Conservation (phyloP, 2,888 invertebrate genomes). For the Nysson spinosus region DNA sequence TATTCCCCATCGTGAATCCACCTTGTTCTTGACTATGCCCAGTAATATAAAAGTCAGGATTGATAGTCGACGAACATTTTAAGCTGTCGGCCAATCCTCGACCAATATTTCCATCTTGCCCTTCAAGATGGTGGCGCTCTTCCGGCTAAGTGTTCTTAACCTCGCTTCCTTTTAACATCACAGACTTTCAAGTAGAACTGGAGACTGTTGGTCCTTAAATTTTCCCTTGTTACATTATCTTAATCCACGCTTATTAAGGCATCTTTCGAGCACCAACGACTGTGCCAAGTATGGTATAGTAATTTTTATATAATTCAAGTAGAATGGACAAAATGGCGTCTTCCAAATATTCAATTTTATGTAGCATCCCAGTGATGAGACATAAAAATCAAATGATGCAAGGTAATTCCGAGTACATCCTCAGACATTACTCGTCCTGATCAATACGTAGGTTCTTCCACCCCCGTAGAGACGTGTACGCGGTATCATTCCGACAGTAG, state of each 20-base stretch:
- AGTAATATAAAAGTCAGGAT: slow-evolving; percentile 34
- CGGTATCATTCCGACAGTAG: slow-evolving; percentile 55
- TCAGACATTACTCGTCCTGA: slow-evolving; percentile 50
- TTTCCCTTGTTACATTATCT: too few species aligned
- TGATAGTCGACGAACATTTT: slow-evolving; percentile 36
- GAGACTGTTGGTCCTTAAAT: too few species aligned
- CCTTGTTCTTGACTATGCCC: slow-evolving; percentile 32
- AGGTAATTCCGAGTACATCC: slow-evolving; percentile 48
- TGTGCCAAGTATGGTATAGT: too few species aligned
- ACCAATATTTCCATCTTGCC: slow-evolving; percentile 19
- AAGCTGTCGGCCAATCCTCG: slow-evolving; percentile 29
- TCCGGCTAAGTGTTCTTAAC: not conserved
- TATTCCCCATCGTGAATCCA: not conserved
- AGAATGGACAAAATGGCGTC: too few species aligned
- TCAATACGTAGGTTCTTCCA: slow-evolving; percentile 54
- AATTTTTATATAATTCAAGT: too few species aligned
- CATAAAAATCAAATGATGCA: slow-evolving; percentile 37
- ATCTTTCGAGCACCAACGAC: too few species aligned
- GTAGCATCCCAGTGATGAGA: slow-evolving; percentile 20
- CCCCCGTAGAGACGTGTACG: slow-evolving; percentile 52
- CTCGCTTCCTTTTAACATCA: slow-evolving; percentile 1
- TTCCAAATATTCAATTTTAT: slow-evolving; percentile 8
- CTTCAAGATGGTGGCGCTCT: not conserved
- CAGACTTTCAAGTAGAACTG: too few species aligned
- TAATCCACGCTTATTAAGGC: too few species aligned